A percentile compares a stretch with the other conserved stretches of the same genome.
phyloP scores from a whole-genome alignment of 2,888 invertebrate genomes.

The Noctua fimbriata region DNA sequence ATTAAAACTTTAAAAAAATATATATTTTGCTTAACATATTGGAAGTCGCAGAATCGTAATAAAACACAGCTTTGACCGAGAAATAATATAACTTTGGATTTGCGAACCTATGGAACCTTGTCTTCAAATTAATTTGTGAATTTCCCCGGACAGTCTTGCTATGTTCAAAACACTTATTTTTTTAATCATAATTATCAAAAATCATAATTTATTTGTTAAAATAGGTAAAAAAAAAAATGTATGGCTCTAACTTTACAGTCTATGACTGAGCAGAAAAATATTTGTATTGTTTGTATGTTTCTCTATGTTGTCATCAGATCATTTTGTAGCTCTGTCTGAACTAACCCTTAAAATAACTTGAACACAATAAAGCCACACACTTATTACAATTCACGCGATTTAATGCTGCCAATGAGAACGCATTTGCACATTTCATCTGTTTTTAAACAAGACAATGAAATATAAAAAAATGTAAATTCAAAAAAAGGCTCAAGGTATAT shows the following conservation, averaged over 20 bases:
- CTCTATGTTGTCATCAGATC: background rate
- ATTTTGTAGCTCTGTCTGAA: background rate
- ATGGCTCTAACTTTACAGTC: too few relatives aligned
- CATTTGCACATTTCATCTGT: background rate
- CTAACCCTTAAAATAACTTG: background rate
- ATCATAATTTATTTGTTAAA: too few relatives aligned
- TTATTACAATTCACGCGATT: background rate
- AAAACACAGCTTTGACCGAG: background rate
- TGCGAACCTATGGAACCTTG: background rate
- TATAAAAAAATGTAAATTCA: background rate
- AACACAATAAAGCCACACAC: background rate
- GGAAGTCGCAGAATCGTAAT: background rate
- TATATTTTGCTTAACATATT: background rate
- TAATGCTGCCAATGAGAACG: conserved; percentile 5
- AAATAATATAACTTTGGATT: background rate
- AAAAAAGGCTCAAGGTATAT: background rate
- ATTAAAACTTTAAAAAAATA: background rate
- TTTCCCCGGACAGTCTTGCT: too few relatives aligned
- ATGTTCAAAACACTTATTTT: background rate
- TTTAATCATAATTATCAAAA: too few relatives aligned
- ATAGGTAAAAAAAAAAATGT: too few relatives aligned
- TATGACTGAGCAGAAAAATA: too few relatives aligned
- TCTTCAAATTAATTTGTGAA: background rate
- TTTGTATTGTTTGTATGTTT: background rate
- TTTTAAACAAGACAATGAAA: background rate